Base-by-base conservation (phyloP, 2,888 invertebrate genomes). In the Thereva unica region DNA sequence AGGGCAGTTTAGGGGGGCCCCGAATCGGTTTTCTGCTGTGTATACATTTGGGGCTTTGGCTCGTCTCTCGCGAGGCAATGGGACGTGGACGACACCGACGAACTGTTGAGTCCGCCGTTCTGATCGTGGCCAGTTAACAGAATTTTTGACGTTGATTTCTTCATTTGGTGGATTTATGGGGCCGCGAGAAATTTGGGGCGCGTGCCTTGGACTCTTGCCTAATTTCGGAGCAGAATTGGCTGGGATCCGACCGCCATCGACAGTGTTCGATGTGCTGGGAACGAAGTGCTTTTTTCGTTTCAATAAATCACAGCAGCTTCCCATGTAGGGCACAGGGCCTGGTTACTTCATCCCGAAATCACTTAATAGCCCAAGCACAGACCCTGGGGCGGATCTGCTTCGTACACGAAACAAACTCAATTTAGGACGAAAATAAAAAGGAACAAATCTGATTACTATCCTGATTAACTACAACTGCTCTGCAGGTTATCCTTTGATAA, bases 71-170 rank as follows among this genome's bases (percentile, higher is more conserved):
- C 23, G 23, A 23, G 23, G 23, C 23, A 23, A 23, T 23, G 23
- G 23, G 23, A 23, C 52, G 52, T 41, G 42, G 52, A 63, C 23
- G 23, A 23, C 47, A 59, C 42, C 23, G 64, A 53, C 64, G 64
- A 64, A 53, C 47, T 72, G 71, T 72, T 72, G 71, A 71, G 69
- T 64, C 67, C 67, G 59, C 64, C 69, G 69, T 47, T 59, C 40
- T 59, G 49, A 49, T 59, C 67, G 70, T 64, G 68, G 68, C 67
- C 65, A 70, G 71, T 73, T 73, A 75, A 75, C 74, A 74, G 76
- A 75, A 74, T 74, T 74, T 74, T 75, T 72, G 75, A 75, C 75
- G 74, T 73, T 75, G 75, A 76, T 74, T 73, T 74, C 74, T 76
- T 74, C 74, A 76, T 75, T 74, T 74, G 73, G 63, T 50, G 64